Conservation (phyloP, 2,113 vertebrate genomes). For the Callorhinus ursinus region DNA sequence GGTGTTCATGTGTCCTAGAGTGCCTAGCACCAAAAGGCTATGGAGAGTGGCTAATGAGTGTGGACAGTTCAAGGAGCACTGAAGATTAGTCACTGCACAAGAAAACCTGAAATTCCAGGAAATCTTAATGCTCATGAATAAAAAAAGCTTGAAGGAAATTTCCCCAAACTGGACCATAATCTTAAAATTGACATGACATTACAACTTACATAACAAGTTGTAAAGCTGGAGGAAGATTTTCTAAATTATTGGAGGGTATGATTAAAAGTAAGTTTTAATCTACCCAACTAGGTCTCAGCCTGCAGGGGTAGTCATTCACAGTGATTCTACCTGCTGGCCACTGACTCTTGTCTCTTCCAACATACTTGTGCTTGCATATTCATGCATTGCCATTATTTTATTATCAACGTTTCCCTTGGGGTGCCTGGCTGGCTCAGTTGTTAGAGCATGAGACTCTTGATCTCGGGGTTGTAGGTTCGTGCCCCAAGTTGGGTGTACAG, state of each 20-base stretch:
- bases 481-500: neutral
- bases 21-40: neutral
- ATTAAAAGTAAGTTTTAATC: neutral
- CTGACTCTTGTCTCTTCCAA: neutral
- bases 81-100: neutral
- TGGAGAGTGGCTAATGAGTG: neutral
- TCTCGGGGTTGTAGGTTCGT: neutral
- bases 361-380: neutral
- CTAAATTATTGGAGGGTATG: neutral
- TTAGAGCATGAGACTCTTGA: neutral
- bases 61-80: neutral
- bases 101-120: neutral
- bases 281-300: neutral
- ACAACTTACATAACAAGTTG: neutral
- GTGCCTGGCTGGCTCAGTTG: neutral
- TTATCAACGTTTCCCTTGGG: neutral
- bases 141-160: neutral
- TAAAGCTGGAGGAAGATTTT: neutral
- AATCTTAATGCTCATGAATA: neutral
- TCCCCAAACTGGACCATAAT: neutral
- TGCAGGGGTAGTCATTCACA: neutral
- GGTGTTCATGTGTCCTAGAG: fast-evolving
- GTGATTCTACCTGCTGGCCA: too few species aligned
- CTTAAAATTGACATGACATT: neutral
- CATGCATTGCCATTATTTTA: neutral